Evolutionary conservation across 2,113 vertebrate species (phyloP).

Genomic region (Castor canadensis): DNA sequence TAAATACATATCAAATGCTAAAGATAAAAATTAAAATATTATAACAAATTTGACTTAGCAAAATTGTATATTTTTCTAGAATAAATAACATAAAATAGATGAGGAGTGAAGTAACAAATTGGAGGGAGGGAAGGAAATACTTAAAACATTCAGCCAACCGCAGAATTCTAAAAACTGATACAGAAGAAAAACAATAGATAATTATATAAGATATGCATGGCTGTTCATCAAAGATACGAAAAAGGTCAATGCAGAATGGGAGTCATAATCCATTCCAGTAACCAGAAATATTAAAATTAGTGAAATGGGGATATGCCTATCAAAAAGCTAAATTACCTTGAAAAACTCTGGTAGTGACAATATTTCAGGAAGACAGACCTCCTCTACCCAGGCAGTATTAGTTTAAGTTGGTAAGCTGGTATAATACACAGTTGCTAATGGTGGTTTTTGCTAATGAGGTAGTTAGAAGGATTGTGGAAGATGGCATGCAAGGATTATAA

Average conservation of each 20-base stretch:
- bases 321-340: not conserved
- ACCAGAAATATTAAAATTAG: not conserved
- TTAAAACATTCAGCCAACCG: not conserved
- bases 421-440: too few relatives aligned
- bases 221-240: not conserved
- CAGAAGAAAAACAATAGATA: not conserved
- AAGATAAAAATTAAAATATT: not conserved
- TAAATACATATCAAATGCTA: not conserved
- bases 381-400: too few relatives aligned
- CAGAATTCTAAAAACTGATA: not conserved
- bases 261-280: not conserved
- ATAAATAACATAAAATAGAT: not conserved
- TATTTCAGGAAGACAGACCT: accelerated
- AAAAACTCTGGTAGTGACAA: not conserved
- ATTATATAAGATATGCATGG: not conserved
- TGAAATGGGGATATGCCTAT: not conserved
- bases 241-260: not conserved
- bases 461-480: not conserved
- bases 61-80: not conserved
- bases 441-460: not conserved
- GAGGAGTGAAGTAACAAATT: not conserved
- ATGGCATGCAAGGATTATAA: too few relatives aligned
- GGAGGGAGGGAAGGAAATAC: not conserved
- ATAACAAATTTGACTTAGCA: not conserved
- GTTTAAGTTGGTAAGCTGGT: accelerated